phyloP scores from a whole-genome alignment of 2,797 vertebrate species.

The Myotis planiceps region DNA sequence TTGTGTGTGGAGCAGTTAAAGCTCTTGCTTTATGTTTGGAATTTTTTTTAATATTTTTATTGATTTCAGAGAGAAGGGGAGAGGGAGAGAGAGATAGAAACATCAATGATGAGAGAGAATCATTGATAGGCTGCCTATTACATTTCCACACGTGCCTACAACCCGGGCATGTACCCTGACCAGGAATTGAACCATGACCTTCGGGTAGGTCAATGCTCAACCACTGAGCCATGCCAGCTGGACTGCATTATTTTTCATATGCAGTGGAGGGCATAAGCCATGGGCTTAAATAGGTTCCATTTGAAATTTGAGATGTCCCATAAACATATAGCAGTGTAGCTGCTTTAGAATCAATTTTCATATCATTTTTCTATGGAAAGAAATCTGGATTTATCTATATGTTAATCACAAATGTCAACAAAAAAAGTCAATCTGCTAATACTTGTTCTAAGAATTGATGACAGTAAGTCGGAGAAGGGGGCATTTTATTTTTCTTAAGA shows the following conservation, averaged over 20 bases:
- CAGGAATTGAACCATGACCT: too few relatives aligned
- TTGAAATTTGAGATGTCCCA: background rate
- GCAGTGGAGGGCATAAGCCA: background rate
- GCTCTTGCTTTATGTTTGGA: background rate
- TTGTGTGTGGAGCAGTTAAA: background rate
- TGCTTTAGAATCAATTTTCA: background rate
- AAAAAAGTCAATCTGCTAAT: background rate
- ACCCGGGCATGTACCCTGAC: too few relatives aligned
- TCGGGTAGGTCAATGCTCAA: too few relatives aligned
- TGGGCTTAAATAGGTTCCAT: background rate
- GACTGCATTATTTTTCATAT: background rate
- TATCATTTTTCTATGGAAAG: background rate
- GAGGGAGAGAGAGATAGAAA: too few relatives aligned
- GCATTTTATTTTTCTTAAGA: background rate
- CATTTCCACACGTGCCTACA: too few relatives aligned
- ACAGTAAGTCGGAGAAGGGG: background rate
- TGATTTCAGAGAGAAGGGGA: too few relatives aligned
- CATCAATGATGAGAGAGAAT: too few relatives aligned
- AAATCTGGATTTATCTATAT: background rate
- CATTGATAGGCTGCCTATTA: too few relatives aligned
- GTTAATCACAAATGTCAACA: constrained; percentile 1
- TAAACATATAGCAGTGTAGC: background rate
- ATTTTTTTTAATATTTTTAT: background rate
- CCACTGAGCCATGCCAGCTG: too few relatives aligned
- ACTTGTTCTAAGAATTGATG: background rate